Percentiles rank a stretch among this genome's conserved stretches.
Evolutionary conservation across 2,113 vertebrate genomes (phyloP).

Genomic region (Addax nasomaculatus): DNA sequence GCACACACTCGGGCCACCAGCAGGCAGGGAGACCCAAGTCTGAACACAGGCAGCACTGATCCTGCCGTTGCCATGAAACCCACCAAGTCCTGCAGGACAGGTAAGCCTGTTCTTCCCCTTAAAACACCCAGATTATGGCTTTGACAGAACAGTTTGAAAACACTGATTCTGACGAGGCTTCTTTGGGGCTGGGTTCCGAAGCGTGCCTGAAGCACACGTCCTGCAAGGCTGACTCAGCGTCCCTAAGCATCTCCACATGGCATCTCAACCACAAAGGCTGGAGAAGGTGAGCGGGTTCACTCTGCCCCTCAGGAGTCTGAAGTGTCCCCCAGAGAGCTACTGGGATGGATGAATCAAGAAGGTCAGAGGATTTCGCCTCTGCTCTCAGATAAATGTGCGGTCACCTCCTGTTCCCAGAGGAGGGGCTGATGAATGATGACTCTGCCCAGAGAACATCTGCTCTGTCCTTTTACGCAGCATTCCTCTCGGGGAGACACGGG

Average conservation of each 20-base stretch:
- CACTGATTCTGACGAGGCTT: background rate
- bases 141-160: background rate
- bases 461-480: background rate
- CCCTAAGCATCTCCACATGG: background rate
- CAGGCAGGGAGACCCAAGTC: background rate
- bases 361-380: background rate
- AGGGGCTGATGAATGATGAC: background rate
- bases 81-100: background rate
- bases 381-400: background rate
- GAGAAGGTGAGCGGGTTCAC: background rate
- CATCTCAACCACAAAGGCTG: background rate
- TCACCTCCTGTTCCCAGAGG: slow-evolving; percentile 7
- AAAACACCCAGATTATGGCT: background rate
- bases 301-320: background rate
- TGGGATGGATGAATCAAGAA: background rate
- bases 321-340: background rate
- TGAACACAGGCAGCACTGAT: background rate
- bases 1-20: background rate
- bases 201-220: rapidly evolving
- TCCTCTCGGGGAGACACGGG: background rate
- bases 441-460: slow-evolving; percentile 26
- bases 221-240: background rate
- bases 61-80: background rate
- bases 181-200: background rate
- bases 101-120: background rate